phyloP scores from a whole-genome alignment of 2,888 invertebrate species.

The Atethmia centrago region DNA sequence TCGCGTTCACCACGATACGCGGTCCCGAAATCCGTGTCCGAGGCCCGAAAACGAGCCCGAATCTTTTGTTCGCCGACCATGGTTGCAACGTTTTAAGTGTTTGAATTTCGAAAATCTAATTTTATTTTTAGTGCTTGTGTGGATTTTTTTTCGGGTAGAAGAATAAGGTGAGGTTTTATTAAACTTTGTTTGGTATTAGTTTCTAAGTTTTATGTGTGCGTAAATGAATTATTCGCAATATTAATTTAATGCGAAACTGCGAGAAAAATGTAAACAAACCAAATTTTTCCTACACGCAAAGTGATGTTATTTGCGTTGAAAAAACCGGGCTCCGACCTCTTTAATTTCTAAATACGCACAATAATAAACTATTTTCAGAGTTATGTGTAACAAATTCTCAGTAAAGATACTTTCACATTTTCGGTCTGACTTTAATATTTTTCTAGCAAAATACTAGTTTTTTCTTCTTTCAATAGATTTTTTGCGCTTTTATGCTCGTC shows the following conservation, averaged over 20 bases:
- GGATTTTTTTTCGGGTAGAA: constrained; percentile 20
- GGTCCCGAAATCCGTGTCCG: constrained; percentile 61
- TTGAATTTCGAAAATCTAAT: constrained; percentile 38
- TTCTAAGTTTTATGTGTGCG: neutral
- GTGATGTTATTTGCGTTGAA: constrained; percentile 58
- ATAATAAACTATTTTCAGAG: constrained; percentile 63
- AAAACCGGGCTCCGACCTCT: constrained; percentile 64
- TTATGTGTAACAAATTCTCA: constrained; percentile 53
- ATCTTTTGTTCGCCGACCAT: constrained; percentile 63
- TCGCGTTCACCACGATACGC: constrained; percentile 75
- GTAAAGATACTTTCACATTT: constrained; percentile 41
- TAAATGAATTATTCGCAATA: neutral
- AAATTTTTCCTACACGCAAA: constrained; percentile 5
- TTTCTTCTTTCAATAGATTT: constrained; percentile 29
- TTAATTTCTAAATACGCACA: constrained; percentile 67
- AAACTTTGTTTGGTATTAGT: neutral
- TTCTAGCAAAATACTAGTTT: constrained; percentile 29
- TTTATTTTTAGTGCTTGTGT: constrained; percentile 42
- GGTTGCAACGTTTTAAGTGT: constrained; percentile 66
- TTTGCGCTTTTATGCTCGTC: constrained; percentile 47
- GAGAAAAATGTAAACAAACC: constrained; percentile 39
- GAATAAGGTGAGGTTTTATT: constrained; percentile 15
- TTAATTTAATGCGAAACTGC: constrained; percentile 9
- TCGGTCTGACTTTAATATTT: constrained; percentile 32
- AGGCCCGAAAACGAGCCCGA: constrained; percentile 43